Base-by-base conservation (phyloP, 2,888 invertebrate genomes). In the Torymus auratus region DNA sequence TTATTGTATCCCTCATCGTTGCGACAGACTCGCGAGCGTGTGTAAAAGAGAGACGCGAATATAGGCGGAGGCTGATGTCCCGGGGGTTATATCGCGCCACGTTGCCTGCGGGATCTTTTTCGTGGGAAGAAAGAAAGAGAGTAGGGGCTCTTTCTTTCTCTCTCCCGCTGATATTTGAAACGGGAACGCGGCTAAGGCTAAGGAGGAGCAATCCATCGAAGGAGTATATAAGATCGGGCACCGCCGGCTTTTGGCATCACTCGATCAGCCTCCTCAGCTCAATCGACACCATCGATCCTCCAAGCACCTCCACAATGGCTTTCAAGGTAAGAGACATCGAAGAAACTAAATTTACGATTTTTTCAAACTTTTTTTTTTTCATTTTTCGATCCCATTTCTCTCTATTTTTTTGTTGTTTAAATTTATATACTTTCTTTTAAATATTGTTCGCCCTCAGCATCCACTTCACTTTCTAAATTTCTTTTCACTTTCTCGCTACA, bases 201-300 rank as follows among this genome's bases (percentile, higher is more conserved):
- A 41, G 56, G 41, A 15, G 28, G 53, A n/a, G 50, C 50, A 10
- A 65, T 55, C 53, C 55, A 17, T 55, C 15, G 70, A 10, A 41
- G 41, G 41, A 53, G 72, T 81, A 81, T 81, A 81, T 77, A 81
- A 81, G 72, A 62, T 50, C 13, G 12, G 62, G n/a, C 52, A 41
- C 17, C 11, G 1, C 55, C n/a, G 20, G 15, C 28, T 53, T 65
- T 15, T 20, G 65, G 75, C 75, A 75, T 70, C 80, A 80, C 50
- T 80, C 75, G 41, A n/a, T 80, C 69, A 23, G 68, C 41, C 64
- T 70, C 60, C 69, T 68, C 58, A 20, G 17, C 55, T 23, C 56
- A 50, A 41, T 64, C 58, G 17, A n/a, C 52, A 13, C 28, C 14
- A n/a, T 14, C 61, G 41, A 20, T 61, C 55, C 56, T 15, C 12